These are phyloP conservation scores for Salarias fasciatus DNA, from an alignment of 2,797 vertebrate species.

Conservation along the genomic window DNA sequence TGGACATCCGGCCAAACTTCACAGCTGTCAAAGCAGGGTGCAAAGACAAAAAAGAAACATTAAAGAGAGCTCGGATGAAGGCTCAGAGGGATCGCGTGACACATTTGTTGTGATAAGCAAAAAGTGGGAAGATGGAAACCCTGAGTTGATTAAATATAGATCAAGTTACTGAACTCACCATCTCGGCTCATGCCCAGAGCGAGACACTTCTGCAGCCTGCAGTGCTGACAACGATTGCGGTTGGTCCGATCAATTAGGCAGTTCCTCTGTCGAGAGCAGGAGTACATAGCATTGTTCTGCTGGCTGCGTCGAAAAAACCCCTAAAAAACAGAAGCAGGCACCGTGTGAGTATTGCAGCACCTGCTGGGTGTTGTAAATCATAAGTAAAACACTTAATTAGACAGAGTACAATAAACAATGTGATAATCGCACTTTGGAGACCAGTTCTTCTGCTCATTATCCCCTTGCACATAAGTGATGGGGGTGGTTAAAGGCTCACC, in stretches of 20 bases:
- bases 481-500: slow-evolving; percentile 74
- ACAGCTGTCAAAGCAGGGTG: slow-evolving; percentile 81
- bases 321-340: slow-evolving; percentile 60
- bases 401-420: not conserved
- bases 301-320: slow-evolving; percentile 94
- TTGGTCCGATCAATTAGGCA: slow-evolving; percentile 94
- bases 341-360: not conserved
- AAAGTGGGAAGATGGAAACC: slow-evolving; percentile 31
- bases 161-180: slow-evolving; percentile 78
- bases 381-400: not conserved
- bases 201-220: slow-evolving; percentile 94
- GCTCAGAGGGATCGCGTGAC: slow-evolving; percentile 3
- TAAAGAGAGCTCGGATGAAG: not conserved
- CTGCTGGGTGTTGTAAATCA: not conserved
- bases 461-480: not conserved
- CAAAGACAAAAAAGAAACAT: slow-evolving; percentile 7
- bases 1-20: slow-evolving; percentile 95
- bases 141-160: slow-evolving; percentile 23
- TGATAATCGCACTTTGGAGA: not conserved
- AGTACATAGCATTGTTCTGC: slow-evolving; percentile 94
- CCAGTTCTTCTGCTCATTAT: not conserved
- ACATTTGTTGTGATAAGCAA: slow-evolving; percentile 6
- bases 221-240: slow-evolving; percentile 95
- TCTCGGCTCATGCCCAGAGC: slow-evolving; percentile 93
- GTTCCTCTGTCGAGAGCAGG: slow-evolving; percentile 92